phyloP scores from a whole-genome alignment of 2,888 invertebrate species.

The Parasteatoda lunata region DNA sequence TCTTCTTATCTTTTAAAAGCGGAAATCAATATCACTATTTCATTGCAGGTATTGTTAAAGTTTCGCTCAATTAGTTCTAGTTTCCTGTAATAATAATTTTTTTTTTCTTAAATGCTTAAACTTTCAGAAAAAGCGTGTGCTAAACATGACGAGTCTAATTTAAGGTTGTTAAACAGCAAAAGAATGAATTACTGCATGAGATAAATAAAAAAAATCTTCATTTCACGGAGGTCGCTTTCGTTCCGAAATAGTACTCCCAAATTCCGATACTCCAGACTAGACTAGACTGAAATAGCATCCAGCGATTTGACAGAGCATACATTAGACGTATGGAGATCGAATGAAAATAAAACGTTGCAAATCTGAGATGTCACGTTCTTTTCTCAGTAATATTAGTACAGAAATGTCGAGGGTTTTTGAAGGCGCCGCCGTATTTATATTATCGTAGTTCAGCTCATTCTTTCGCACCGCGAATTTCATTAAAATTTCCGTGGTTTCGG shows the following conservation, averaged over 20 bases:
- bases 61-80: neutral
- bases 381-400: too few species aligned
- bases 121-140: neutral
- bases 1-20: too few species aligned
- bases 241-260: neutral
- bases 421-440: neutral
- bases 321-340: too few species aligned
- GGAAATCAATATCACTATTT: too few species aligned
- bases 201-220: neutral
- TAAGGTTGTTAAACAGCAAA: neutral
- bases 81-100: too few species aligned
- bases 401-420: neutral
- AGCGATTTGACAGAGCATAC: neutral
- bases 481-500: neutral
- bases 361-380: too few species aligned
- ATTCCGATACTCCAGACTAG: conserved; percentile 31
- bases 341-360: too few species aligned
- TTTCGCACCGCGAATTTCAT: neutral
- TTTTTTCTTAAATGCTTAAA: neutral
- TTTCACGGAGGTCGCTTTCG: neutral
- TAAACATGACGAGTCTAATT: neutral
- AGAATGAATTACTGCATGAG: neutral
- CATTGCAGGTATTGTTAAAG: neutral
- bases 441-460: neutral
- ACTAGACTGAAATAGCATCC: conserved; percentile 47